phyloP scores from a whole-genome alignment of 2,888 invertebrate genomes.

The Drosophila cognata region DNA sequence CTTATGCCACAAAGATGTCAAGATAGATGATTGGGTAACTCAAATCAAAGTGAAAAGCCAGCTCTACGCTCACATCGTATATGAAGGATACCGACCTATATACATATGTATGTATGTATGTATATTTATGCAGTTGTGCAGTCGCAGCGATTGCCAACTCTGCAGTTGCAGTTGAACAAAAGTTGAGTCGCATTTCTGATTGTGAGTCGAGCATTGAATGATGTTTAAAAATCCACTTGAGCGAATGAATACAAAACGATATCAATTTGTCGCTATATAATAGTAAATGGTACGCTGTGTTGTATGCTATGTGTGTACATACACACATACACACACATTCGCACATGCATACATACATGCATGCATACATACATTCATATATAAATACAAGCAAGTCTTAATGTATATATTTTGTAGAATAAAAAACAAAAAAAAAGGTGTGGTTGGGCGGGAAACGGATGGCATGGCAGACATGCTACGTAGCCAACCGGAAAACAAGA shows the following conservation, averaged over 20 bases:
- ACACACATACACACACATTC: background rate
- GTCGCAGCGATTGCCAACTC: conserved; percentile 6
- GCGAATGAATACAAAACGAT: conserved; percentile 77
- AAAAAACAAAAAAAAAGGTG: background rate
- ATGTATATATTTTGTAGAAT: conserved; percentile 1
- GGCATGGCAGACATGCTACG: conserved; percentile 29
- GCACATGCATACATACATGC: background rate
- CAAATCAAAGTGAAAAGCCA: background rate
- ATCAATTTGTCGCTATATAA: conserved; percentile 80
- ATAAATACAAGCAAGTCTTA: background rate
- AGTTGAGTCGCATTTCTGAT: conserved; percentile 32
- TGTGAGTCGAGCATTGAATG: conserved; percentile 50
- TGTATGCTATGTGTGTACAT: background rate
- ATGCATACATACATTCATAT: background rate
- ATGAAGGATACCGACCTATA: conserved; percentile 2
- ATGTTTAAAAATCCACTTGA: conserved; percentile 81
- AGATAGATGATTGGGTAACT: background rate
- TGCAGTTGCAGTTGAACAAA: conserved; percentile 19
- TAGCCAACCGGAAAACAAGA: conserved; percentile 85
- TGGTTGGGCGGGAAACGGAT: conserved; percentile 10
- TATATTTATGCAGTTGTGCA: background rate
- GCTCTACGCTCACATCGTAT: background rate
- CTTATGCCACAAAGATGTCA: background rate
- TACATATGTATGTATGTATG: background rate
- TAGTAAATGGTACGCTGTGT: conserved; percentile 55